These are phyloP conservation scores for Lamellibrachia luymesi DNA, from an alignment of 1,140 invertebrate species.

Conservation along the genomic window DNA sequence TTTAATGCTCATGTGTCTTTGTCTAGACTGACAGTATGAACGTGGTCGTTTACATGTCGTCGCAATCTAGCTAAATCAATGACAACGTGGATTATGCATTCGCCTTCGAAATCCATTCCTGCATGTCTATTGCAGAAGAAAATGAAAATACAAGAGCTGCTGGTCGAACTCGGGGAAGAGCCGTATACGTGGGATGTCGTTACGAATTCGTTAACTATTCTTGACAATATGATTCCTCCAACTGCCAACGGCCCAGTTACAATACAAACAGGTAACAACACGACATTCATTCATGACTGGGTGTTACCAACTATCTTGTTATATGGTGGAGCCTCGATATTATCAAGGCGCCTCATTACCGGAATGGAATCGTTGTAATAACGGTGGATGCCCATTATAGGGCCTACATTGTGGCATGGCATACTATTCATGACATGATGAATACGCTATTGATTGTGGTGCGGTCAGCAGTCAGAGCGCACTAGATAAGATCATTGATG, in stretches of 20 bases:
- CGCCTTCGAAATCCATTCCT: not conserved
- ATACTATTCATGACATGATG: not conserved
- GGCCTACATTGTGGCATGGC: not conserved
- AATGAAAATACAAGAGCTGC: constrained; percentile 58
- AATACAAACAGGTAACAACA: not conserved
- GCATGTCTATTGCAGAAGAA: constrained; percentile 24
- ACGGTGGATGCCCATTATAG: too few species aligned
- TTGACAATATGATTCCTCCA: not conserved
- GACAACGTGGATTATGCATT: not conserved
- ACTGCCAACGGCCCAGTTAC: constrained; percentile 14
- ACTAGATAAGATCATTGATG: not conserved
- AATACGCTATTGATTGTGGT: not conserved
- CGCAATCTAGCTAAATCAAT: not conserved
- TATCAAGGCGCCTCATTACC: not conserved
- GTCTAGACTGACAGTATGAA: not conserved
- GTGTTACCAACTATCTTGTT: not conserved
- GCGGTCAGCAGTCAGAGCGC: not conserved
- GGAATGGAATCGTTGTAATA: not conserved
- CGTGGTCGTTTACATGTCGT: too few species aligned
- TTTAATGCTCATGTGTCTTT: not conserved
- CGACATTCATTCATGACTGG: not conserved
- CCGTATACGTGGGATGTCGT: not conserved
- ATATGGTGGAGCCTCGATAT: not conserved
- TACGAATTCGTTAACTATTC: constrained; percentile 6
- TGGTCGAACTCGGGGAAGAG: constrained; percentile 34